Percentiles rank a stretch among this genome's conserved stretches.
Conservation (phyloP, 2,888 invertebrate genomes). For the Philaethria dido region DNA sequence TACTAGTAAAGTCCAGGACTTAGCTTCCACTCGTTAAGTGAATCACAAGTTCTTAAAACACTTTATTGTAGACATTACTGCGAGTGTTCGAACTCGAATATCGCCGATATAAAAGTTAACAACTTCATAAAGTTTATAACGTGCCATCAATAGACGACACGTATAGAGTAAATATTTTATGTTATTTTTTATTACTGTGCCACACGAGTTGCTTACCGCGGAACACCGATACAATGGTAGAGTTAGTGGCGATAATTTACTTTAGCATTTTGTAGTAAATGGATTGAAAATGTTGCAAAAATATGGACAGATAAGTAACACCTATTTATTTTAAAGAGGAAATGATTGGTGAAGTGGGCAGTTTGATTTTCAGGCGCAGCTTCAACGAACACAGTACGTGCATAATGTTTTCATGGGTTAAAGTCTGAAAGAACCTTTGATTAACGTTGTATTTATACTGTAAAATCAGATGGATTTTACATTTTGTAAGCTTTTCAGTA, state of each 20-base stretch:
- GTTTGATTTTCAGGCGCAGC: no score
- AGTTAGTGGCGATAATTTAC: constrained; percentile 8
- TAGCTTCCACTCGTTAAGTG: constrained; percentile 38
- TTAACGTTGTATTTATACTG: no score
- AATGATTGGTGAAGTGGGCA: no score
- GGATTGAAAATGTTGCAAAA: neutral
- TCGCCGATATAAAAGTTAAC: constrained; percentile 67
- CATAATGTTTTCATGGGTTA: no score
- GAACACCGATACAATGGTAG: constrained; percentile 16
- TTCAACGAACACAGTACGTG: no score
- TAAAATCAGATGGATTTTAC: no score
- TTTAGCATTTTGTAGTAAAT: neutral
- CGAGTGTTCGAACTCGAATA: constrained; percentile 46
- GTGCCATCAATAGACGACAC: constrained; percentile 66
- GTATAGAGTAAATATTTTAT: constrained; percentile 67
- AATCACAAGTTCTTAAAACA: constrained; percentile 42
- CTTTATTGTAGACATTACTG: constrained; percentile 43
- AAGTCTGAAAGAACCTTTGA: no score
- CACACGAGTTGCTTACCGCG: constrained; percentile 27
- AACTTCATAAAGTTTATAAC: constrained; percentile 73
- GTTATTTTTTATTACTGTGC: constrained; percentile 50
- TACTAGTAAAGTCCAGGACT: constrained; percentile 16
- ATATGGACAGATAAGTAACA: no score
- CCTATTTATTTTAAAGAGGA: no score
- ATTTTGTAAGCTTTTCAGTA: no score